A percentile compares a stretch with the other conserved stretches of the same genome.
Evolutionary conservation across 2,797 vertebrate species (phyloP).

Genomic region (Lateolabrax maculatus): DNA sequence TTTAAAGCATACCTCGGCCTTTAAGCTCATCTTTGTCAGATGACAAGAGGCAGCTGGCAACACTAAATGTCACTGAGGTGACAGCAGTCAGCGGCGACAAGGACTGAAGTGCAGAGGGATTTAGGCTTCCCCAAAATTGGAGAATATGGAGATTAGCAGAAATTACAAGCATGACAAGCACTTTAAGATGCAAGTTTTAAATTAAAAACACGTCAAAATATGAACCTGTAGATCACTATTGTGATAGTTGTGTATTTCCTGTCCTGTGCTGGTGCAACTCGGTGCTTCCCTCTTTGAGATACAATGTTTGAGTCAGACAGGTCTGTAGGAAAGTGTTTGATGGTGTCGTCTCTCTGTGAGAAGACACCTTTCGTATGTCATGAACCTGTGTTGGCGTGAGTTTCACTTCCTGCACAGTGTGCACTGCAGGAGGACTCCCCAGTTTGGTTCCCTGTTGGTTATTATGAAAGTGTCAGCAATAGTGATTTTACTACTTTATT

Average conservation of each 20-base stretch:
- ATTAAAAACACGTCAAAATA: neutral
- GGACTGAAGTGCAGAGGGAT: too few relatives aligned
- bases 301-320: neutral
- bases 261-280: neutral
- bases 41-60: too few relatives aligned
- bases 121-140: too few relatives aligned
- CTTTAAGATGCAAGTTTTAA: neutral
- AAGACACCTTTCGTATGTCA: slow-evolving; percentile 33
- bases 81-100: too few relatives aligned
- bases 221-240: neutral
- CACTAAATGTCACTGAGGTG: too few relatives aligned
- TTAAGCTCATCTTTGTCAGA: neutral
- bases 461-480: neutral
- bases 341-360: neutral
- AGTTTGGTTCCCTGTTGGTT: neutral
- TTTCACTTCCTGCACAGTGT: slow-evolving; percentile 35
- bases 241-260: neutral
- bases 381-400: slow-evolving; percentile 27
- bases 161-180: too few relatives aligned
- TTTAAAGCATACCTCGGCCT: neutral
- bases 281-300: neutral
- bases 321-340: neutral
- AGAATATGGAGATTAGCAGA: too few relatives aligned
- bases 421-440: slow-evolving; percentile 38
- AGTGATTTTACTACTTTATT: too few relatives aligned